phyloP scores from a whole-genome alignment of 2,888 invertebrate genomes.

The Chaetogeoica ovagalla region DNA sequence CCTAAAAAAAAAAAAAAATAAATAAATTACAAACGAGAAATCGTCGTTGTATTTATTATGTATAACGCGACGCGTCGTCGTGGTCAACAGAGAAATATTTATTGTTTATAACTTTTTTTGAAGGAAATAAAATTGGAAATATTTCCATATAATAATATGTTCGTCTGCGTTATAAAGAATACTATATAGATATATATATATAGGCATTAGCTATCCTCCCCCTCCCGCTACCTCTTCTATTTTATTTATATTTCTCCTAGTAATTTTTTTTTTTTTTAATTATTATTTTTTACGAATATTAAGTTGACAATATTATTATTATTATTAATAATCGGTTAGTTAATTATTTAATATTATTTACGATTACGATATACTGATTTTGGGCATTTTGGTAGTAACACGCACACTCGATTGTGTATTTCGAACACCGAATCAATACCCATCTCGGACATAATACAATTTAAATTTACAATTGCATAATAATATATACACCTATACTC shows the following conservation, averaged over 20 bases:
- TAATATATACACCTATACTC: too few relatives aligned
- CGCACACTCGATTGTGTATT: not conserved
- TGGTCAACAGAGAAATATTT: too few relatives aligned
- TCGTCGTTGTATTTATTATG: too few relatives aligned
- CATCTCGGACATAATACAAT: not conserved
- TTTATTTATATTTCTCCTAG: not conserved
- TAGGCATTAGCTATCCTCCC: not conserved
- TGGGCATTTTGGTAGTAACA: slow-evolving; percentile 26
- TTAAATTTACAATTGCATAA: too few relatives aligned
- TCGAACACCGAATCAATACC: not conserved
- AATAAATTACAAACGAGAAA: not conserved
- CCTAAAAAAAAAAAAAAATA: not conserved
- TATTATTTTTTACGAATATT: not conserved
- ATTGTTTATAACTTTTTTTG: too few relatives aligned
- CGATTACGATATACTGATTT: not conserved
- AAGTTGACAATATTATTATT: slow-evolving; percentile 17
- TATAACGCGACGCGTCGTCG: too few relatives aligned
- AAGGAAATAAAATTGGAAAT: too few relatives aligned
- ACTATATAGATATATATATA: too few relatives aligned
- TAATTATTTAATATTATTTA: not conserved
- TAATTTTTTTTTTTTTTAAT: not conserved
- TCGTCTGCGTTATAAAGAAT: not conserved
- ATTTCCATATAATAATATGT: too few relatives aligned
- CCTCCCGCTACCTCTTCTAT: slow-evolving; percentile 22
- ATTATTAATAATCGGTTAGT: slow-evolving; percentile 10